These are phyloP conservation scores for Cryptoprocta ferox DNA, from an alignment of 2,797 vertebrate genomes.

Conservation along the genomic window DNA sequence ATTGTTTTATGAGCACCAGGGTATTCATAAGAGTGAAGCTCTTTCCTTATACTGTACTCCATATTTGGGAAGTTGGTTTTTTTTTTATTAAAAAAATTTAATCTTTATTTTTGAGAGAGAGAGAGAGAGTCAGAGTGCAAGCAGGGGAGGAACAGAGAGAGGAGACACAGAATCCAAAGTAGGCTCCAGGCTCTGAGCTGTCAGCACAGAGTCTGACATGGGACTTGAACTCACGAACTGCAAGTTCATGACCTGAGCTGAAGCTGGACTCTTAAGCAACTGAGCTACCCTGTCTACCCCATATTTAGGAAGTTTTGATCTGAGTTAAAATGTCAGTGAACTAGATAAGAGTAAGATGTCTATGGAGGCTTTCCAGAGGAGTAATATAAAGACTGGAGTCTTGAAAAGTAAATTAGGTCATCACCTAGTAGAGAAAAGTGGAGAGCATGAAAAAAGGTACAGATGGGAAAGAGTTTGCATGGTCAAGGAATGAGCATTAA, in stretches of 20 bases:
- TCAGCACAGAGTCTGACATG: too few species aligned
- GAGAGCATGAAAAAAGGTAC: background rate
- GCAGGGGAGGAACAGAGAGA: too few species aligned
- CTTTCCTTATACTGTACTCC: background rate
- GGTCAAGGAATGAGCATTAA: background rate
- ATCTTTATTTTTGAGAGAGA: too few species aligned
- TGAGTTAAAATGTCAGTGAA: background rate
- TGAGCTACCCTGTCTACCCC: background rate
- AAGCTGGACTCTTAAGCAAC: too few species aligned
- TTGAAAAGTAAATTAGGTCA: background rate
- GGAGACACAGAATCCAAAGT: too few species aligned
- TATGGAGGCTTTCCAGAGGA: background rate
- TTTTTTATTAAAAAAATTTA: too few species aligned
- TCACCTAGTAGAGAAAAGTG: background rate
- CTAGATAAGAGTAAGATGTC: background rate
- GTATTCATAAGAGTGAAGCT: background rate
- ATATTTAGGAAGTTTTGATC: background rate
- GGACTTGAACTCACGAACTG: too few species aligned
- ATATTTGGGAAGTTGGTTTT: background rate
- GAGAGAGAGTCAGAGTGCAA: too few species aligned
- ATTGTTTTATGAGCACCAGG: background rate
- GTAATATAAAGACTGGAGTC: background rate
- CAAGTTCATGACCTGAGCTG: too few species aligned
- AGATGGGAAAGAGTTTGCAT: too few species aligned
- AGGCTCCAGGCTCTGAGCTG: too few species aligned